Evolutionary conservation across 2,888 invertebrate species (phyloP).

Genomic region (Crossocerus cetratus): DNA sequence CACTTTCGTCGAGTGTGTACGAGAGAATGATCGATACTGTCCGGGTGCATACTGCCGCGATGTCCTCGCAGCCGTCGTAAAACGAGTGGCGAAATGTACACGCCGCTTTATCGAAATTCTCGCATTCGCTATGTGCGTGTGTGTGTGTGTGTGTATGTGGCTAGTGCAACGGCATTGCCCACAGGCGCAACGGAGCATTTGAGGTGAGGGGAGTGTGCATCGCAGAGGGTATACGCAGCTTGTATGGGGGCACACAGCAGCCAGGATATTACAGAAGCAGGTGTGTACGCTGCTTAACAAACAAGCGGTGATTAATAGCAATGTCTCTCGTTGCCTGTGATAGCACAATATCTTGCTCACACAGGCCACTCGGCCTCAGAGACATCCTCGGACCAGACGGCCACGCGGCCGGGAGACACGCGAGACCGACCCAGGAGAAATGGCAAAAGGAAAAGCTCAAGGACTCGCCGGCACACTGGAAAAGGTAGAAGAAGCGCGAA

Average conservation of each 20-base stretch:
- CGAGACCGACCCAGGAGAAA: slow-evolving; percentile 21
- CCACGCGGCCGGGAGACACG: slow-evolving; percentile 20
- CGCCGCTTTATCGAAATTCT: slow-evolving; percentile 58
- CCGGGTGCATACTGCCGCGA: slow-evolving; percentile 10
- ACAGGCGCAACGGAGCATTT: slow-evolving; percentile 39
- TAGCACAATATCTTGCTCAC: slow-evolving; percentile 65
- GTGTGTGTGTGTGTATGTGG: slow-evolving; percentile 19
- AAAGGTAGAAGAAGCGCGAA: too few relatives aligned
- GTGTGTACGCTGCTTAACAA: slow-evolving; percentile 74
- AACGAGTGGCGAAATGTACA: slow-evolving; percentile 28
- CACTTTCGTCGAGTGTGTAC: slow-evolving; percentile 22
- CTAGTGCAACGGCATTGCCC: slow-evolving; percentile 37
- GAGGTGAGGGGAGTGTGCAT: slow-evolving; percentile 9
- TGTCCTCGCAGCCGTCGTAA: slow-evolving; percentile 28
- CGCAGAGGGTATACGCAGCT: slow-evolving; percentile 27
- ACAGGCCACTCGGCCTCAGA: slow-evolving; percentile 59
- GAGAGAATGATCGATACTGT: slow-evolving; percentile 45
- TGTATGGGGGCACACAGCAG: slow-evolving; percentile 37
- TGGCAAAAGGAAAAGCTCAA: slow-evolving; percentile 14
- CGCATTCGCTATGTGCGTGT: slow-evolving; percentile 15
- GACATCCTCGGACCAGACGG: slow-evolving; percentile 48
- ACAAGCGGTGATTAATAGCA: slow-evolving; percentile 75
- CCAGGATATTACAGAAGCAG: slow-evolving; percentile 71
- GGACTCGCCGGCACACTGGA: too few relatives aligned
- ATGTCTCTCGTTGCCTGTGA: slow-evolving; percentile 64